phyloP scores from a whole-genome alignment of 1,140 invertebrate species.

The Drosophila insularis region DNA sequence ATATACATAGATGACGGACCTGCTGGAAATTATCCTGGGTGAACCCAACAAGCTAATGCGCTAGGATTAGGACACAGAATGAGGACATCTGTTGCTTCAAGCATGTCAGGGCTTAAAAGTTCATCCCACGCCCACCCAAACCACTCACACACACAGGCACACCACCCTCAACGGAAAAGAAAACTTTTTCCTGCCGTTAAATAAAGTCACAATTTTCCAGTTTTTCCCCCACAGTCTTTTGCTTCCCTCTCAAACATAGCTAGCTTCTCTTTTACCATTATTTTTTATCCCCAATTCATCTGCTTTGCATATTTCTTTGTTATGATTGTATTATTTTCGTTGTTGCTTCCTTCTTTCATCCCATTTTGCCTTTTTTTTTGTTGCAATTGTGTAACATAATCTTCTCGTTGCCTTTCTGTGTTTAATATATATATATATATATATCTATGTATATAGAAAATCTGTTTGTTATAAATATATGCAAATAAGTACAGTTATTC shows the following conservation, averaged over 20 bases:
- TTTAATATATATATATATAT: not conserved
- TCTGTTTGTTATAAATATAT: slow-evolving; percentile 60
- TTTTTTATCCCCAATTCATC: slow-evolving; percentile 73
- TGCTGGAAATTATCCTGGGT: not conserved
- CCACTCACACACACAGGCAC: not conserved
- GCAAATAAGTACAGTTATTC: slow-evolving; percentile 66
- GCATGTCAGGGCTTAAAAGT: slow-evolving; percentile 2
- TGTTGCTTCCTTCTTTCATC: slow-evolving; percentile 29
- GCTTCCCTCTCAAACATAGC: too few relatives aligned
- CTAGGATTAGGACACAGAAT: slow-evolving; percentile 7
- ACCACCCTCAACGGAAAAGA: not conserved
- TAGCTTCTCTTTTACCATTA: slow-evolving; percentile 12
- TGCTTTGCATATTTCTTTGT: slow-evolving; percentile 79
- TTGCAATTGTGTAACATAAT: slow-evolving; percentile 63
- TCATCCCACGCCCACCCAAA: not conserved
- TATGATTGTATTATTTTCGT: slow-evolving; percentile 71
- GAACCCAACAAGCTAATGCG: slow-evolving; percentile 6
- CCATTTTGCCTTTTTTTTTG: slow-evolving; percentile 33
- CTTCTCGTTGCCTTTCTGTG: slow-evolving; percentile 34
- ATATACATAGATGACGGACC: slow-evolving; percentile 11
- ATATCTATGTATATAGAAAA: slow-evolving; percentile 44
- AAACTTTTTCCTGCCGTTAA: slow-evolving; percentile 27
- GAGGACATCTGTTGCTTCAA: slow-evolving; percentile 18
- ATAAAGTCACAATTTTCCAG: slow-evolving; percentile 70
- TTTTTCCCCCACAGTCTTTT: slow-evolving; percentile 23